phyloP scores from a whole-genome alignment of 1,140 invertebrate species.

The Drosophila sucinea region DNA sequence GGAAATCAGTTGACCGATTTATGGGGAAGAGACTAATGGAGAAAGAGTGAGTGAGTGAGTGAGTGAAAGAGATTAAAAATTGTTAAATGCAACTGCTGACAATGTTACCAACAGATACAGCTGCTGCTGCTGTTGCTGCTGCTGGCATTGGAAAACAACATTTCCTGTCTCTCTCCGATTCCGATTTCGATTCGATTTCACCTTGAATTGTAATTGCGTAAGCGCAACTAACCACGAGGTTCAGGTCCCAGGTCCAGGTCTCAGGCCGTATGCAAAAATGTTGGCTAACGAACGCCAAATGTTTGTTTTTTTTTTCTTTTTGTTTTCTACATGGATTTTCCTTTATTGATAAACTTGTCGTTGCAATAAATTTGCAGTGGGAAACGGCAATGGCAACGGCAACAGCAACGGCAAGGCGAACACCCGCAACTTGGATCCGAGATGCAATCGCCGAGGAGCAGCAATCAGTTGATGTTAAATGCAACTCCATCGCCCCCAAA shows the following conservation, averaged over 20 bases:
- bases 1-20: slow-evolving; percentile 23
- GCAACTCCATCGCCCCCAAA: slow-evolving; percentile 29
- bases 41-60: not conserved
- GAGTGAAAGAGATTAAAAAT: not conserved
- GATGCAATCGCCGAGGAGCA: slow-evolving; percentile 27
- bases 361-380: slow-evolving; percentile 52
- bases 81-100: slow-evolving; percentile 50
- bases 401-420: slow-evolving; percentile 36
- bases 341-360: slow-evolving; percentile 56
- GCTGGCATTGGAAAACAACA: slow-evolving; percentile 23
- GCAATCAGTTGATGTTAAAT: slow-evolving; percentile 36
- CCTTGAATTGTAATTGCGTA: slow-evolving; percentile 68
- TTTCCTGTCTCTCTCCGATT: slow-evolving; percentile 49
- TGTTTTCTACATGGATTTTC: slow-evolving; percentile 7
- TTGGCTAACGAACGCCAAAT: slow-evolving; percentile 54
- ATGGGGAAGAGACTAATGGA: not conserved
- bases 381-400: slow-evolving; percentile 46
- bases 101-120: slow-evolving; percentile 17
- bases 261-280: slow-evolving; percentile 57
- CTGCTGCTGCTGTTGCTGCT: slow-evolving; percentile 36
- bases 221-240: slow-evolving; percentile 27
- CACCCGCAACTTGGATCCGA: slow-evolving; percentile 23
- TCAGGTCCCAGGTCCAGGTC: slow-evolving; percentile 26
- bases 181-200: slow-evolving; percentile 62
- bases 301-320: slow-evolving; percentile 37